phyloP scores from a whole-genome alignment of 2,888 invertebrate species.

The Saturnia japonica region DNA sequence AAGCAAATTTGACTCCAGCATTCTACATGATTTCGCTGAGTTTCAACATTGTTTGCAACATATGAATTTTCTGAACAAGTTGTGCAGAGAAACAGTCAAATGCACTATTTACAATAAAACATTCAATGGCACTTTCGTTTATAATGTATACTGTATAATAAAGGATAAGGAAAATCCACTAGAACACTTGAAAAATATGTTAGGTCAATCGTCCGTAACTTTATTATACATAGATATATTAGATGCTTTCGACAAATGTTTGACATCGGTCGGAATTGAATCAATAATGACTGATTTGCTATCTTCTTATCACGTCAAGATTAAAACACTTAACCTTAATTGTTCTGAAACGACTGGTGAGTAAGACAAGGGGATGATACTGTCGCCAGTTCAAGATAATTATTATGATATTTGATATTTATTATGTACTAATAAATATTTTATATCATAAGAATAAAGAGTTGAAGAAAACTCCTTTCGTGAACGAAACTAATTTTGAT shows the following conservation, averaged over 20 bases:
- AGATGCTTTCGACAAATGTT: slow-evolving; percentile 27
- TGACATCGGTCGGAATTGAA: slow-evolving; percentile 19
- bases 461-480: no score
- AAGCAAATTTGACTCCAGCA: slow-evolving; percentile 27
- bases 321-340: background rate
- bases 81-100: slow-evolving; percentile 36
- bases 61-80: slow-evolving; percentile 46
- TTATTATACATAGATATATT: slow-evolving; percentile 25
- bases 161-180: slow-evolving; percentile 26
- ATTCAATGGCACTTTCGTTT: slow-evolving; percentile 43
- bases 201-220: slow-evolving; percentile 15
- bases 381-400: background rate
- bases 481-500: no score
- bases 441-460: no score
- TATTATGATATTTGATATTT: background rate
- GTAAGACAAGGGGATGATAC: background rate
- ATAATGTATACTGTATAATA: slow-evolving; percentile 36
- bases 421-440: background rate
- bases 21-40: slow-evolving; percentile 44
- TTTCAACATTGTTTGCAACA: slow-evolving; percentile 50
- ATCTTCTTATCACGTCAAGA: background rate
- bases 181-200: slow-evolving; percentile 26
- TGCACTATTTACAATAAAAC: slow-evolving; percentile 37
- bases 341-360: background rate
- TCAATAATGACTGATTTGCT: background rate